These are phyloP conservation scores for Halichoerus grypus DNA, from an alignment of 2,113 vertebrate genomes.

Conservation along the genomic window DNA sequence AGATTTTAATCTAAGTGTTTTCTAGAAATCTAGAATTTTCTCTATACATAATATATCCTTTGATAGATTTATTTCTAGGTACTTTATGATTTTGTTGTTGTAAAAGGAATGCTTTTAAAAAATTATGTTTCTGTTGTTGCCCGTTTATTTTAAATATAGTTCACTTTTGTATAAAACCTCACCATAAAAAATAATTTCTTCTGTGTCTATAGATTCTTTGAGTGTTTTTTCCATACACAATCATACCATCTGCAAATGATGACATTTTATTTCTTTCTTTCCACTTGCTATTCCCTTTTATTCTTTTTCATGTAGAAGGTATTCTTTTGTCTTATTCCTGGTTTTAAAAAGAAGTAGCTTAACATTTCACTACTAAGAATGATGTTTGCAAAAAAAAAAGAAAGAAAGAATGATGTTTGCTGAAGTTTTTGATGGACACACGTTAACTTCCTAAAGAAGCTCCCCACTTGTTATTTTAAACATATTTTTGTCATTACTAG, in stretches of 20 bases:
- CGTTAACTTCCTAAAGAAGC: background rate
- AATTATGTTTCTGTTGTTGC: background rate
- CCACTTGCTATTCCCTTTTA: background rate
- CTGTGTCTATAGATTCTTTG: background rate
- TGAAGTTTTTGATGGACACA: background rate
- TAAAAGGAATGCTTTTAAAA: background rate
- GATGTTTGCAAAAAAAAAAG: background rate
- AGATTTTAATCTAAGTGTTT: conserved; percentile 25
- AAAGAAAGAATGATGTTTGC: background rate
- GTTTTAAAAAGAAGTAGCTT: conserved; percentile 35
- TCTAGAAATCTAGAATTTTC: background rate
- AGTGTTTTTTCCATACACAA: background rate
- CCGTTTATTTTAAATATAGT: background rate
- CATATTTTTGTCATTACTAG: background rate
- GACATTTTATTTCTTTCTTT: background rate
- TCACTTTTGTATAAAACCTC: conserved; percentile 6
- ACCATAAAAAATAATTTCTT: background rate
- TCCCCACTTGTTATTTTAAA: background rate
- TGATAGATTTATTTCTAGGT: background rate
- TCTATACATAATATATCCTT: background rate
- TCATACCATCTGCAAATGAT: background rate
- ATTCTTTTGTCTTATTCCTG: background rate
- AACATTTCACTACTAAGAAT: conserved; percentile 4
- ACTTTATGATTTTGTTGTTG: background rate
- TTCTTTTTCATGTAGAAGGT: background rate